Percentiles rank a stretch among this genome's conserved stretches.
These are phyloP conservation scores for Caenorhabditis brenneri DNA, from an alignment of 1,140 invertebrate species.

Conservation along the genomic window DNA sequence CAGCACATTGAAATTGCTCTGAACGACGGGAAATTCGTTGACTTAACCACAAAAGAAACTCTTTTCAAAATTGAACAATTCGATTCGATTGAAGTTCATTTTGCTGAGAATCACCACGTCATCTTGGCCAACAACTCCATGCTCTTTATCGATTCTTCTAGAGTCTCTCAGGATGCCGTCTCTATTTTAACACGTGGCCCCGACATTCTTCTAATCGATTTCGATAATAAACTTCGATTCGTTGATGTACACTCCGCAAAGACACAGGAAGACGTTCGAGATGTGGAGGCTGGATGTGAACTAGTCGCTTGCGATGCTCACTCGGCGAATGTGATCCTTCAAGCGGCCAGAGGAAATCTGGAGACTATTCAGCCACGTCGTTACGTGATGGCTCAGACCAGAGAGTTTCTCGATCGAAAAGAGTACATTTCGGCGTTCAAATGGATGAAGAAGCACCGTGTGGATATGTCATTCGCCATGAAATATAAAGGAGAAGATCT, in stretches of 20 bases:
- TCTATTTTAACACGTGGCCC: neutral
- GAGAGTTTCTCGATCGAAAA: slow-evolving; percentile 76
- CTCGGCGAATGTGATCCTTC: neutral
- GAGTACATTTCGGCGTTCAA: slow-evolving; percentile 76
- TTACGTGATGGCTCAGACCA: slow-evolving; percentile 63
- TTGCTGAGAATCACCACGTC: neutral
- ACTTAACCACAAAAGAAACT: neutral
- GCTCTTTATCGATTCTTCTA: neutral
- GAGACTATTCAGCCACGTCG: neutral
- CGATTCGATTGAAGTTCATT: neutral
- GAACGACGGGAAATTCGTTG: neutral
- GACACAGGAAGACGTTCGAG: neutral
- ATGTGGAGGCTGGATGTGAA: slow-evolving; percentile 15
- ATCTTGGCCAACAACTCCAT: neutral
- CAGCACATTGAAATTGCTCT: neutral
- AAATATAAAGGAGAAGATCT: slow-evolving; percentile 80
- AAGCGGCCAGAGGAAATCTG: slow-evolving; percentile 12
- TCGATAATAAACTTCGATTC: slow-evolving; percentile 22
- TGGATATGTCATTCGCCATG: slow-evolving; percentile 87
- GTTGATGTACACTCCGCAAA: neutral
- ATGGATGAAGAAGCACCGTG: slow-evolving; percentile 83
- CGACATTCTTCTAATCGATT: slow-evolving; percentile 10
- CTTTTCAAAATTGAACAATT: neutral
- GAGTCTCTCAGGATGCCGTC: neutral
- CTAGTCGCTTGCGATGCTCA: neutral